Conservation (phyloP, 2,797 vertebrate species). For the Aldrovandia affinis region DNA sequence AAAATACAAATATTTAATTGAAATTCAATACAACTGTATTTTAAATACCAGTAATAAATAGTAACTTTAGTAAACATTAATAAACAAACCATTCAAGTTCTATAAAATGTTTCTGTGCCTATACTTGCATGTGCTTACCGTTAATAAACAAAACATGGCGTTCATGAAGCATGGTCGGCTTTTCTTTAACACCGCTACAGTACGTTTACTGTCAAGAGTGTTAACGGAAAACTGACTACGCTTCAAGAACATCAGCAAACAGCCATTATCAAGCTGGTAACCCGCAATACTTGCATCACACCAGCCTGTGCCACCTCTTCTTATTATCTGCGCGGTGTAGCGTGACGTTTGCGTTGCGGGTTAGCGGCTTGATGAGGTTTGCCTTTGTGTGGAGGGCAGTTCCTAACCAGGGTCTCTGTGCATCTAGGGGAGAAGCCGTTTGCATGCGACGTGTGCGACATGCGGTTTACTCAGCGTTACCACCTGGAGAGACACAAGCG, state of each 20-base stretch:
- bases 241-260: not conserved
- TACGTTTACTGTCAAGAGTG: not conserved
- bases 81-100: not conserved
- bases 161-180: not conserved
- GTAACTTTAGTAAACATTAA: not conserved
- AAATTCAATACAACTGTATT: not conserved
- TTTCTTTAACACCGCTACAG: not conserved
- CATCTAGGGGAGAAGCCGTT: slow-evolving; percentile 92
- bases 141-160: not conserved
- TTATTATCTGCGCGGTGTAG: not conserved
- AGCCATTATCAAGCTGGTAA: not conserved
- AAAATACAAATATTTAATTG: not conserved
- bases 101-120: not conserved
- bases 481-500: slow-evolving; percentile 97
- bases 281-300: not conserved
- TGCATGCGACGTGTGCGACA: slow-evolving; percentile 91
- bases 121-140: not conserved
- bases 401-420: slow-evolving; percentile 12
- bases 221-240: not conserved
- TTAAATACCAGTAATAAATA: not conserved
- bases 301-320: not conserved
- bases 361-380: not conserved
- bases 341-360: not conserved
- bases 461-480: slow-evolving; percentile 98
- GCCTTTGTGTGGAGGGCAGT: not conserved